Conservation (phyloP, 2,888 invertebrate genomes). For the Caenorhabditis japonica region DNA sequence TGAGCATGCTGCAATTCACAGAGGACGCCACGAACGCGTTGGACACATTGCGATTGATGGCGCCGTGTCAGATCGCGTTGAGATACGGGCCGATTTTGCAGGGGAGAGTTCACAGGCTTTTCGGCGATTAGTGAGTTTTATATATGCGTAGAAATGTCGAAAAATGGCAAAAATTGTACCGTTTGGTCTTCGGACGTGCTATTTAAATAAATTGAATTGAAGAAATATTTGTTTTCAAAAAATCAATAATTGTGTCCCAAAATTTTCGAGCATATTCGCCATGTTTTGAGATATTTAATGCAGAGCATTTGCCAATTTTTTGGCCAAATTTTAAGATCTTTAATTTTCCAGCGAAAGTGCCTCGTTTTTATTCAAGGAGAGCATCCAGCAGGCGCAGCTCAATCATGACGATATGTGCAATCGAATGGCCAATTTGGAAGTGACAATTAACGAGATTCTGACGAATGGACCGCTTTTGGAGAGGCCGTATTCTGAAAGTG, state of each 20-base stretch:
- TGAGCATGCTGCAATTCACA: slow-evolving; percentile 36
- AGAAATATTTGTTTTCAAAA: too few relatives aligned
- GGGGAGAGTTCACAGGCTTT: slow-evolving; percentile 41
- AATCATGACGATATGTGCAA: slow-evolving; percentile 35
- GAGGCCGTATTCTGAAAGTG: not conserved
- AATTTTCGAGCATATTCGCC: too few relatives aligned
- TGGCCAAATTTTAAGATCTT: too few relatives aligned
- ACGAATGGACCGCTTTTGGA: slow-evolving; percentile 22
- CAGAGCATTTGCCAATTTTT: too few relatives aligned
- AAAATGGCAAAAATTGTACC: too few relatives aligned
- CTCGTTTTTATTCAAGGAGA: slow-evolving; percentile 22
- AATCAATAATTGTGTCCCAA: too few relatives aligned
- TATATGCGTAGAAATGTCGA: too few relatives aligned
- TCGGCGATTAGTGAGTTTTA: slow-evolving; percentile 55
- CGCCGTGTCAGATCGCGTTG: slow-evolving; percentile 25
- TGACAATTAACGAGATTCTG: slow-evolving; percentile 22
- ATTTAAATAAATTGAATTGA: too few relatives aligned
- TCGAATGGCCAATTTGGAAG: slow-evolving; percentile 44
- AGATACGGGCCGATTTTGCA: slow-evolving; percentile 54
- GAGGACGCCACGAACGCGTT: slow-evolving; percentile 11
- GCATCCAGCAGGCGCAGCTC: slow-evolving; percentile 53
- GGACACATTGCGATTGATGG: slow-evolving; percentile 15
- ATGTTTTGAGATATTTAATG: too few relatives aligned
- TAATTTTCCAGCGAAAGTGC: slow-evolving; percentile 14
- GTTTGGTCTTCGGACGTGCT: too few relatives aligned